Percentiles rank a stretch among this genome's conserved stretches.
These are phyloP conservation scores for Neuroterus valhalla DNA, from an alignment of 1,140 invertebrate genomes.

Conservation along the genomic window DNA sequence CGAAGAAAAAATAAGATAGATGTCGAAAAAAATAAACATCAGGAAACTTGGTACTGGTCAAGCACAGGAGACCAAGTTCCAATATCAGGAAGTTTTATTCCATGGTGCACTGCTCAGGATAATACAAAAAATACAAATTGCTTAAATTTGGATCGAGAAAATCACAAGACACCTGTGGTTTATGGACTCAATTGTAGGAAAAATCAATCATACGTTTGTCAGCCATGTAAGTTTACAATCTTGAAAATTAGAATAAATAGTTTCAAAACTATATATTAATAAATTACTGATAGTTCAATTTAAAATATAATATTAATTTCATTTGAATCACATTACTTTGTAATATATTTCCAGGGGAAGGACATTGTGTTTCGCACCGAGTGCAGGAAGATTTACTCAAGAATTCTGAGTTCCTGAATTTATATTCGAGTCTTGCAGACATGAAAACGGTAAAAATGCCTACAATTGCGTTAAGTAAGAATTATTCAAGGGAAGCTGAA, in stretches of 20 bases:
- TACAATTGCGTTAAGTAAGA: slow-evolving; percentile 17
- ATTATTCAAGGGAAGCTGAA: slow-evolving; percentile 4
- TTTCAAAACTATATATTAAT: no score
- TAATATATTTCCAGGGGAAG: slow-evolving; percentile 2
- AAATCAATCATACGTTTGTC: slow-evolving; percentile 48
- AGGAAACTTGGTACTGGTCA: slow-evolving; percentile 43
- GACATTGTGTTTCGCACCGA: slow-evolving; percentile 31
- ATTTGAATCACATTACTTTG: background rate
- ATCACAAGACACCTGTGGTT: slow-evolving; percentile 50
- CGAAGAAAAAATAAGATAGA: background rate
- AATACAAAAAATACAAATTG: slow-evolving; percentile 65
- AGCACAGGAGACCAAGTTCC: slow-evolving; percentile 34
- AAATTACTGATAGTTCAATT: background rate
- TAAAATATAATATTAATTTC: background rate
- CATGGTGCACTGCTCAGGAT: slow-evolving; percentile 53
- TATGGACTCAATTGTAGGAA: slow-evolving; percentile 47
- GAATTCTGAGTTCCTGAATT: slow-evolving; percentile 20
- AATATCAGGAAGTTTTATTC: slow-evolving; percentile 36
- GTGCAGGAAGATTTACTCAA: slow-evolving; percentile 8
- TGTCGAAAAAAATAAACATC: background rate
- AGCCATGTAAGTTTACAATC: slow-evolving; percentile 42
- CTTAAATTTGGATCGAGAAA: slow-evolving; percentile 73
- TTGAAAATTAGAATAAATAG: background rate
- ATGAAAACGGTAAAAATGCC: slow-evolving; percentile 20
- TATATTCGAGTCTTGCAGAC: slow-evolving; percentile 23